phyloP scores from a whole-genome alignment of 2,888 invertebrate species.

The Ochropacha duplaris region DNA sequence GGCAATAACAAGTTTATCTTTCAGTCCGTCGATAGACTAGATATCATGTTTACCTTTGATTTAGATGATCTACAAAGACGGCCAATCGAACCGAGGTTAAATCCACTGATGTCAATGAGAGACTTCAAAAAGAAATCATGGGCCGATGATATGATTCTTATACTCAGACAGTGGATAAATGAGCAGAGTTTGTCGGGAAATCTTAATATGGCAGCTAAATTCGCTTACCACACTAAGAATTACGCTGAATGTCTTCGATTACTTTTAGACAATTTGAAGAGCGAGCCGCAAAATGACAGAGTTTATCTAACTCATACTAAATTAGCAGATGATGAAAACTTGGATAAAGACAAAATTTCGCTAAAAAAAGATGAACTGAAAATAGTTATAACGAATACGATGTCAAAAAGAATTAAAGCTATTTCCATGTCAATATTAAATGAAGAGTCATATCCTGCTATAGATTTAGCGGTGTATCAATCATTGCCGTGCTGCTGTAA shows the following conservation, averaged over 20 bases:
- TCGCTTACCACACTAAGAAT: constrained; percentile 60
- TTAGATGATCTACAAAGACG: constrained; percentile 53
- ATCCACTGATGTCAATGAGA: constrained; percentile 55
- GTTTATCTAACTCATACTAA: constrained; percentile 57
- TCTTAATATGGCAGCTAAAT: constrained; percentile 69
- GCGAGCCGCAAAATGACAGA: constrained; percentile 34
- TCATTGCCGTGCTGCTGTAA: constrained; percentile 66
- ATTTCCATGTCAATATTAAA: constrained; percentile 67
- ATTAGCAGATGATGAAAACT: constrained; percentile 19
- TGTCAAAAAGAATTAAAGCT: constrained; percentile 71
- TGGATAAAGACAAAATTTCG: constrained; percentile 21
- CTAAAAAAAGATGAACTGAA: constrained; percentile 55
- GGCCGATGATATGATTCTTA: constrained; percentile 65
- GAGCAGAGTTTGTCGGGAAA: constrained; percentile 52
- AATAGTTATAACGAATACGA: constrained; percentile 56
- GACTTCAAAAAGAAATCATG: constrained; percentile 69
- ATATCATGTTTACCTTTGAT: constrained; percentile 71
- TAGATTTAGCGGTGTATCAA: constrained; percentile 49
- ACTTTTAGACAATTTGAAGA: constrained; percentile 57
- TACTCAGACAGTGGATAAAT: constrained; percentile 65
- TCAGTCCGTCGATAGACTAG: constrained; percentile 65
- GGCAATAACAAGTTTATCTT: constrained; percentile 67
- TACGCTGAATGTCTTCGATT: constrained; percentile 62
- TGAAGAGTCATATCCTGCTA: constrained; percentile 57
- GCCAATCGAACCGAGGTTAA: constrained; percentile 53